Evolutionary conservation across 1,140 invertebrate genomes (phyloP).

Genomic region (Lepidurus apus): DNA sequence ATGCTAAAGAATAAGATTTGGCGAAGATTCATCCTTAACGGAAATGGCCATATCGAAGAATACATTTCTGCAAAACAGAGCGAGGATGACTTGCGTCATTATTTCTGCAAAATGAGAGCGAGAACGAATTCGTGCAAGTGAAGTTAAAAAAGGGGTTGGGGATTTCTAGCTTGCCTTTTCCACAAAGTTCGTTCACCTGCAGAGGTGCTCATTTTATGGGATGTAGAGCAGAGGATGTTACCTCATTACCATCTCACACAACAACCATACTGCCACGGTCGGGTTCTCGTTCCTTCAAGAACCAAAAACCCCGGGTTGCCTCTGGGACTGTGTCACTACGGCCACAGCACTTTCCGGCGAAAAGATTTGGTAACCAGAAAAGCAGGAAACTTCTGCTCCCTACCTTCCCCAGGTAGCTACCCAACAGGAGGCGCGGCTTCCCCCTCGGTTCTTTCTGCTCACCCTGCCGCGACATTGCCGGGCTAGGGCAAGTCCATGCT

Average conservation of each 20-base stretch:
- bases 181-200: constrained; percentile 8
- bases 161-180: background rate
- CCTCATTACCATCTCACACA: constrained; percentile 12
- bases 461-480: background rate
- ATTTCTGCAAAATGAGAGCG: background rate
- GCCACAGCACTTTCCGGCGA: constrained; percentile 28
- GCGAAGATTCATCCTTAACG: too few species aligned
- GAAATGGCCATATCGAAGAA: too few species aligned
- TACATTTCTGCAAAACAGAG: too few species aligned
- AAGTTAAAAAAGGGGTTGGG: background rate
- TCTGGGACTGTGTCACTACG: constrained; percentile 34
- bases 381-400: background rate
- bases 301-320: constrained; percentile 18
- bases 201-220: constrained; percentile 5
- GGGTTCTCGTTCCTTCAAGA: background rate
- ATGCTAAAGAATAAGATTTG: too few species aligned
- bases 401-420: background rate
- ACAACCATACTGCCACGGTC: background rate
- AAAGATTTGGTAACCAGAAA: constrained; percentile 22
- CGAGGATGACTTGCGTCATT: too few species aligned
- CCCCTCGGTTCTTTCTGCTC: background rate
- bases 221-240: constrained; percentile 21
- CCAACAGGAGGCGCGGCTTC: constrained; percentile 7
- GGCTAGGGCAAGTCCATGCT: background rate
- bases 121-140: constrained; percentile 4